Evolutionary conservation across 1,140 invertebrate genomes (phyloP).

Genomic region (Paracyclopina nana): DNA sequence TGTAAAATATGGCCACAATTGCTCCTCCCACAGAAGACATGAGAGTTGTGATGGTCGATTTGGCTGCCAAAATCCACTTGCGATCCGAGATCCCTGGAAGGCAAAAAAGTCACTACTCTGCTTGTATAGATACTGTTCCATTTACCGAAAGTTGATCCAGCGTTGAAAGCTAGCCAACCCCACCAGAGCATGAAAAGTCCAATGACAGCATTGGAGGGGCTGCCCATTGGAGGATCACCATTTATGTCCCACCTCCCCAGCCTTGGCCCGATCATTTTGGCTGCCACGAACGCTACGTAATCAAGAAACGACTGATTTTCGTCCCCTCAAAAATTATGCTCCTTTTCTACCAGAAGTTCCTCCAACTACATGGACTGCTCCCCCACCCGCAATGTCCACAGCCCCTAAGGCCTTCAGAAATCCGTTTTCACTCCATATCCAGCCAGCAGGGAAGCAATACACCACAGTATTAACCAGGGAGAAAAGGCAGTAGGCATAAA

Average conservation of each 20-base stretch:
- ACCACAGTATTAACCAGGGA: conserved; percentile 71
- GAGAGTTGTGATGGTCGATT: conserved; percentile 70
- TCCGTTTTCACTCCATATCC: conserved; percentile 69
- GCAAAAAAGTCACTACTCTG: conserved; percentile 20
- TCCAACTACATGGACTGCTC: conserved; percentile 53
- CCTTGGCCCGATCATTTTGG: conserved; percentile 68
- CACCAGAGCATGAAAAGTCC: conserved; percentile 85
- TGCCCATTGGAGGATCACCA: conserved; percentile 51
- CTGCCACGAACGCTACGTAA: conserved; percentile 52
- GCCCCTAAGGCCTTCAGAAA: conserved; percentile 57
- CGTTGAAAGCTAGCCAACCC: conserved; percentile 86
- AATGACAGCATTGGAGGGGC: conserved; percentile 71
- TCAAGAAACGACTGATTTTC: too few relatives aligned
- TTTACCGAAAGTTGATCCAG: conserved; percentile 32
- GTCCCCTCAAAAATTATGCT: too few relatives aligned
- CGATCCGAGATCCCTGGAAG: conserved; percentile 39
- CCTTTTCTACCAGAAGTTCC: conserved; percentile 12
- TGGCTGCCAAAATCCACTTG: conserved; percentile 66
- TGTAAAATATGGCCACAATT: conserved; percentile 45
- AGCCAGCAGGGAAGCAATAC: conserved; percentile 81
- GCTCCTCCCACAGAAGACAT: conserved; percentile 73
- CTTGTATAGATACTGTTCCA: background rate
- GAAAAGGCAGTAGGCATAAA: conserved; percentile 72
- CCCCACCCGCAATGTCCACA: conserved; percentile 76
- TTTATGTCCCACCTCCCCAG: conserved; percentile 55